Conservation (phyloP, 1,140 invertebrate species). For the Lepidotrigona ventralis region DNA sequence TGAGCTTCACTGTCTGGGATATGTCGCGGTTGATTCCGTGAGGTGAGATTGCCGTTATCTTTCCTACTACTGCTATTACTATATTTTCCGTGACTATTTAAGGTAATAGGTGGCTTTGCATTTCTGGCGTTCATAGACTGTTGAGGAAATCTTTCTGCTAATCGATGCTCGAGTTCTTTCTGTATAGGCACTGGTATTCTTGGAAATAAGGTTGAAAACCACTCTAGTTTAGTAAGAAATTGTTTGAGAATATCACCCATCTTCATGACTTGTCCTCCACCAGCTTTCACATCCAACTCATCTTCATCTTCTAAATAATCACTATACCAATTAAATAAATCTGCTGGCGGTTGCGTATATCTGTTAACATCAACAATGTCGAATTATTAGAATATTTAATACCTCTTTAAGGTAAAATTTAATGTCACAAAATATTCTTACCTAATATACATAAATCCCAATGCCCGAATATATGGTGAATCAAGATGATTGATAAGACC, state of each 20-base stretch:
- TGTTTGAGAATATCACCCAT: conserved; percentile 97
- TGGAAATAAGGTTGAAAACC: conserved; percentile 99
- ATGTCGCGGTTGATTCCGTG: conserved; percentile 72
- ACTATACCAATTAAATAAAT: conserved; percentile 98
- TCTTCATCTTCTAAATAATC: conserved; percentile 97
- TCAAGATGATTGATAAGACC: conserved; percentile 97
- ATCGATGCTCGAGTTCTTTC: conserved; percentile 90
- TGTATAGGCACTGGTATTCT: conserved; percentile 99
- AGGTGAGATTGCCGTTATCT: conserved; percentile 69
- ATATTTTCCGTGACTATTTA: conserved; percentile 77
- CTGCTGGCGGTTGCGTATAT: conserved; percentile 97
- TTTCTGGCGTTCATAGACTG: conserved; percentile 74
- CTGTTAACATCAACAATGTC: conserved; percentile 80
- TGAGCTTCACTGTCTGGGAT: conserved; percentile 81
- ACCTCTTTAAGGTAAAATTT: conserved; percentile 11
- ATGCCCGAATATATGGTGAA: conserved; percentile 97
- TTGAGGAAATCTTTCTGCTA: conserved; percentile 82
- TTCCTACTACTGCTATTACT: conserved; percentile 69
- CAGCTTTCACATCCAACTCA: conserved; percentile 98
- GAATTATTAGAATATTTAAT: neutral
- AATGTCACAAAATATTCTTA: conserved; percentile 72
- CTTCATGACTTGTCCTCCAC: conserved; percentile 95
- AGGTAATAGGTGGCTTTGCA: conserved; percentile 76
- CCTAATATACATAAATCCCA: conserved; percentile 98
- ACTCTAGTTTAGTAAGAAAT: conserved; percentile 97